Evolutionary conservation across 2,888 invertebrate species (phyloP), one percentile per base, ranked within the genome.

Genomic region (Spodoptera littoralis): DNA sequence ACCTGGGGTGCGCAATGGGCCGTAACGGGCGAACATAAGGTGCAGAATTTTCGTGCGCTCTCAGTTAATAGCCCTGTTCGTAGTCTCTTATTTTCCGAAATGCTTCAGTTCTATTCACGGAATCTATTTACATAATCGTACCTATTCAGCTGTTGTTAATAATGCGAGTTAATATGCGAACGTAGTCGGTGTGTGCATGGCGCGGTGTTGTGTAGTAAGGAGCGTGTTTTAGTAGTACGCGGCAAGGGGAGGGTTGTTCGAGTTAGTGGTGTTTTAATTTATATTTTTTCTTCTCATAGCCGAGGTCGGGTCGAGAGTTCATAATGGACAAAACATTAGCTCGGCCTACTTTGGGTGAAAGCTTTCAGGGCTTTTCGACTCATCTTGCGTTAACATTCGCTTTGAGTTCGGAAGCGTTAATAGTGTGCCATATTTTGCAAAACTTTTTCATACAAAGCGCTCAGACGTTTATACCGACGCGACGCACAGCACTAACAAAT

Each of bases 261-360:
- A 77, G 78, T 74, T 77, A 70, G 78, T 76, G 77, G 66, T 84
- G 82, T 87, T 87, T 90, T 89, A 87, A 89, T 89, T 91, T 90
- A 88, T 90, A 88, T 89, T 87, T 90, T 89, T 85, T 73, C 67
- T 70, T 69, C 82, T 86, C 83, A 84, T 83, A 83, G 69, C 73
- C 79, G 78, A 82, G 80, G 75, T 82, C 60, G 82, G 81, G 77
- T 77, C 74, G 86, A 81, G 85, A 83, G 88, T 88, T 90, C 88
- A 88, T 93, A 93, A 93, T 93, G 92, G 90, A 88, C 89, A 85
- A 87, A 90, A 91, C 92, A 93, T 94, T 93, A 92, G 87, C 90
- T 80, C 84, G 84, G 87, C 86, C 89, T 89, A 90, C 91, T 90
- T 90, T 84, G 82, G 79, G 66, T 80, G 85, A 92, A 92, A 92